phyloP scores from a whole-genome alignment of 1,140 invertebrate genomes.

The Globodera ellingtonae region DNA sequence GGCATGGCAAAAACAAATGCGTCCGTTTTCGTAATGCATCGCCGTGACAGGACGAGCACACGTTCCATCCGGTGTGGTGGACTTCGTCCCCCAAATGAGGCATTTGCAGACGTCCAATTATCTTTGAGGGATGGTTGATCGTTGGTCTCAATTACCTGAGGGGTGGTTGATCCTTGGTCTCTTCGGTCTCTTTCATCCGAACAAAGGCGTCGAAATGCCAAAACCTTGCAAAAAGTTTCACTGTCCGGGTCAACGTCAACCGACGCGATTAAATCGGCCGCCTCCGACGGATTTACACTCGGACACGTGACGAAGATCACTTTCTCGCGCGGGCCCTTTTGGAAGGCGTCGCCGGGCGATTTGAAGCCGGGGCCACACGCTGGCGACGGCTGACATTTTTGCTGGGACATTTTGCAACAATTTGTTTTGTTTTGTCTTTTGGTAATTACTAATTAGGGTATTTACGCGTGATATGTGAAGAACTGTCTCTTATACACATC shows the following conservation, averaged over 20 bases:
- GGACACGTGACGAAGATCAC: conserved; percentile 44
- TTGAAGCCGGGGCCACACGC: conserved; percentile 28
- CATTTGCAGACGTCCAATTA: conserved; percentile 36
- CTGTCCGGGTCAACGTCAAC: conserved; percentile 47
- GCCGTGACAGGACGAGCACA: conserved; percentile 43
- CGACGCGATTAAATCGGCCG: conserved; percentile 32
- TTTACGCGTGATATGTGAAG: too few relatives aligned
- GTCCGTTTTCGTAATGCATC: conserved; percentile 1
- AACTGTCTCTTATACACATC: too few relatives aligned
- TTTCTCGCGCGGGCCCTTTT: conserved; percentile 39
- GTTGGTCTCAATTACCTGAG: neutral
- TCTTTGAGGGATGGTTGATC: conserved; percentile 2
- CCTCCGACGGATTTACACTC: conserved; percentile 18
- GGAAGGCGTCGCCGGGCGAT: conserved; percentile 40
- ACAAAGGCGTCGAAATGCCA: neutral
- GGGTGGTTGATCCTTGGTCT: neutral
- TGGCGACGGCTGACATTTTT: neutral
- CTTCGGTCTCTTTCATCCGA: neutral
- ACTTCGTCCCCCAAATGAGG: conserved; percentile 49
- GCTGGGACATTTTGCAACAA: neutral
- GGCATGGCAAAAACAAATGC: conserved; percentile 45
- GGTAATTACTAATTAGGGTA: too few relatives aligned
- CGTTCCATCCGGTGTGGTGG: conserved; percentile 51
- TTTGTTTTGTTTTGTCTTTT: neutral
- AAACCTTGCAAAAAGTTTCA: conserved; percentile 42